These are phyloP conservation scores for Gallinago media DNA, from an alignment of 2,113 vertebrate species.

Conservation along the genomic window DNA sequence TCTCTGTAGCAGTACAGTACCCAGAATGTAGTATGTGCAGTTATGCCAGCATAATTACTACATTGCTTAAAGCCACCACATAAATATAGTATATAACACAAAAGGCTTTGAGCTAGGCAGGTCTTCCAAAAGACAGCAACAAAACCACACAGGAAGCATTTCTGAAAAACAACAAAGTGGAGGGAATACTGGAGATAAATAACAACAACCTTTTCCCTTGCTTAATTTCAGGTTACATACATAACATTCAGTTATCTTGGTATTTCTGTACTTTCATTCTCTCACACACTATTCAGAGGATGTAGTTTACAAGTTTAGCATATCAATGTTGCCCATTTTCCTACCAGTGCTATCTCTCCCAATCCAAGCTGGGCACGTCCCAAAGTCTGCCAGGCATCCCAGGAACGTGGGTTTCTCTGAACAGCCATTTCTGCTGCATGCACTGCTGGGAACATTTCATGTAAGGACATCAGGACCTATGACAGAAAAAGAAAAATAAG, in stretches of 20 bases:
- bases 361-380: constrained; percentile 94
- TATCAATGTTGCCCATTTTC: neutral
- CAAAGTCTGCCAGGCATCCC: constrained; percentile 95
- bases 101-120: neutral
- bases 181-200: neutral
- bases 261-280: neutral
- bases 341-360: constrained; percentile 93
- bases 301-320: neutral
- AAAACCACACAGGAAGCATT: neutral
- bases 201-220: neutral
- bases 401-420: constrained; percentile 87
- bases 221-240: neutral
- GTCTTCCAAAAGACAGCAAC: neutral
- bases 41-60: neutral
- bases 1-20: neutral
- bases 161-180: neutral
- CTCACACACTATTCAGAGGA: neutral
- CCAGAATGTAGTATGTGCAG: neutral
- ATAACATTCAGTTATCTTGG: neutral
- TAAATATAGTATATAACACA: neutral
- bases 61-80: neutral
- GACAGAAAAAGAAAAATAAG: neutral
- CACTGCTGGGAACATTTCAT: constrained; percentile 94
- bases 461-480: constrained; percentile 90
- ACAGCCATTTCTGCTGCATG: constrained; percentile 93